Evolutionary conservation across 2,888 invertebrate species (phyloP).

Genomic region (Oxycera nigricornis): DNA sequence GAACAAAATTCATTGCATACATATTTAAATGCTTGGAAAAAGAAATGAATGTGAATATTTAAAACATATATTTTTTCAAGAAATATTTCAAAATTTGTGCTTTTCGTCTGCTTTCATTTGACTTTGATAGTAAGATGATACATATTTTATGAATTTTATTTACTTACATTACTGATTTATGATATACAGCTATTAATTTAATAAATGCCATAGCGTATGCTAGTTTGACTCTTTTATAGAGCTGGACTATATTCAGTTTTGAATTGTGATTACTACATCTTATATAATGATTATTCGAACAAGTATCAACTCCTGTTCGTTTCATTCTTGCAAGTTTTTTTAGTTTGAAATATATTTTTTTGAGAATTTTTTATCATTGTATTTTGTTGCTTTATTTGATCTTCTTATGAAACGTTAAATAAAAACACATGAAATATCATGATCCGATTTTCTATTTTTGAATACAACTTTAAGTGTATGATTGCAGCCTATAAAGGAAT

Average conservation of each 20-base stretch:
- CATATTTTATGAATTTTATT: background rate
- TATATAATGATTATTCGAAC: too few species aligned
- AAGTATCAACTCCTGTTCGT: too few species aligned
- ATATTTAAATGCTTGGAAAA: background rate
- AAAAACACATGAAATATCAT: too few species aligned
- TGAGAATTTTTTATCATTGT: background rate
- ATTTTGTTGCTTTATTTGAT: background rate
- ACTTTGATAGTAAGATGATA: background rate
- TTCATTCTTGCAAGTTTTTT: background rate
- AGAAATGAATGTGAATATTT: background rate
- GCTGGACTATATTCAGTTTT: background rate
- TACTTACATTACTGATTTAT: background rate
- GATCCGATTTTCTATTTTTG: too few species aligned
- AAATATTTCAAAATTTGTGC: too few species aligned
- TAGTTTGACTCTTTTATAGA: background rate
- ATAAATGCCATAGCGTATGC: background rate
- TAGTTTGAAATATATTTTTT: background rate
- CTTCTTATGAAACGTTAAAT: background rate
- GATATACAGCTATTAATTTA: constrained; percentile 3
- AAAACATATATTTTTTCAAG: too few species aligned
- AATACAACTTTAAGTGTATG: too few species aligned
- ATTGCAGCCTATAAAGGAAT: too few species aligned
- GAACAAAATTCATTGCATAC: background rate
- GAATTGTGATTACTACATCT: background rate
- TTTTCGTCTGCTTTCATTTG: background rate